Conservation (phyloP, 2,888 invertebrate genomes). For the Neria commutata region DNA sequence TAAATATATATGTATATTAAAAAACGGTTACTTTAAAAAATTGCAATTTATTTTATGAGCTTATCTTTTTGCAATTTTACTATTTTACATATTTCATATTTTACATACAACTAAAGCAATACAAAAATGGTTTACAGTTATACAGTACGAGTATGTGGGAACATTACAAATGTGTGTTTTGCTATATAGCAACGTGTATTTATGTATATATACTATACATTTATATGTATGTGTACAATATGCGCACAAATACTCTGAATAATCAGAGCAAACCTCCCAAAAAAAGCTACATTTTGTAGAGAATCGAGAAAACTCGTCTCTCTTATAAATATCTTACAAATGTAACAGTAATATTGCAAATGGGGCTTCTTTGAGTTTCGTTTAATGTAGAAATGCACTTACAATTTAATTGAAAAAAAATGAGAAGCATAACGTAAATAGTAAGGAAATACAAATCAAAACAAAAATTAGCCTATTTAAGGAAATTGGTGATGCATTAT, state of each 20-base stretch:
- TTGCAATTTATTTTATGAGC: not conserved
- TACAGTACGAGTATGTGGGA: constrained; percentile 11
- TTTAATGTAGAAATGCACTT: not conserved
- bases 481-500: too few relatives aligned
- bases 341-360: not conserved
- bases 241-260: constrained; percentile 13
- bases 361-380: not conserved
- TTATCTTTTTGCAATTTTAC: not conserved
- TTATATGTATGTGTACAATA: constrained; percentile 4
- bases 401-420: not conserved
- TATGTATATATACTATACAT: not conserved
- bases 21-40: too few relatives aligned
- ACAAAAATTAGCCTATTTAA: too few relatives aligned
- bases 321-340: not conserved
- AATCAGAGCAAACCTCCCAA: too few relatives aligned
- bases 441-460: too few relatives aligned
- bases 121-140: constrained; percentile 35
- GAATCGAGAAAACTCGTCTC: too few relatives aligned
- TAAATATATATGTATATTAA: too few relatives aligned
- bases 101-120: constrained; percentile 43
- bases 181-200: constrained; percentile 2
- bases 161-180: not conserved
- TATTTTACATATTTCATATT: constrained; percentile 28
- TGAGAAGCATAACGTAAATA: too few relatives aligned
- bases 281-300: too few relatives aligned